Base-by-base conservation (phyloP, 1,140 invertebrate species). In the Bombus picipes region DNA sequence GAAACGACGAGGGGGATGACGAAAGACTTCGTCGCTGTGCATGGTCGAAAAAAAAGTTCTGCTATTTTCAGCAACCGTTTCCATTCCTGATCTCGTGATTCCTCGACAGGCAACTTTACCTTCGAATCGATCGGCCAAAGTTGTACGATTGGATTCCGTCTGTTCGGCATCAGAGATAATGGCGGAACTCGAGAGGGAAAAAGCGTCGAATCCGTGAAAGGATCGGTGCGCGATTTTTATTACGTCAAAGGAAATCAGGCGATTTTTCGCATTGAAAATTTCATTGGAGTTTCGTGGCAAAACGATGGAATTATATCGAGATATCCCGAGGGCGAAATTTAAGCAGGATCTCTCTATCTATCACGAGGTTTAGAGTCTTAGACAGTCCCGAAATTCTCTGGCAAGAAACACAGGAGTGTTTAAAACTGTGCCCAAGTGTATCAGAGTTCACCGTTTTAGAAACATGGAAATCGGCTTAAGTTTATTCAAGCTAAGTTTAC, bases 131-230 rank as follows among this genome's bases (percentile, higher is more conserved):
- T 34, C 12, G 3, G 13, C 3, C n/a, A 22, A 74, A 82, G 57
- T 74, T 82, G 37, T 43, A 32, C 53, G 70, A 81, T 73, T 39
- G 70, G 70, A 59, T 57, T 37, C 28, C 47, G 37, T 18, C 37
- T 15, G 57, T 5, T 66, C 34, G 32, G 1, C 13, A 9, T 37
- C 18, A 0, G 22, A 59, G 74, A 78, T 76, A 66, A 83, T 76
- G 72, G 59, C 18, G 59, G 22, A 74, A 39, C 8, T 57, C 43
- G 65, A 18, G 28, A 22, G 5, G 34, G 10, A 82, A 72, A 25
- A 34, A 34, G 53, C 22, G 62, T 57, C 13, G 53, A 59, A 68
- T 43, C 34, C 34, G 1, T 66, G 43, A 77, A 77, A 77, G 34
- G 37, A 47, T 78, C 70, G 43, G 6, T 3, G 34, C 15, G 37